Evolutionary conservation across 2,888 invertebrate species (phyloP).

Genomic region (Scaptomyza tumidula): DNA sequence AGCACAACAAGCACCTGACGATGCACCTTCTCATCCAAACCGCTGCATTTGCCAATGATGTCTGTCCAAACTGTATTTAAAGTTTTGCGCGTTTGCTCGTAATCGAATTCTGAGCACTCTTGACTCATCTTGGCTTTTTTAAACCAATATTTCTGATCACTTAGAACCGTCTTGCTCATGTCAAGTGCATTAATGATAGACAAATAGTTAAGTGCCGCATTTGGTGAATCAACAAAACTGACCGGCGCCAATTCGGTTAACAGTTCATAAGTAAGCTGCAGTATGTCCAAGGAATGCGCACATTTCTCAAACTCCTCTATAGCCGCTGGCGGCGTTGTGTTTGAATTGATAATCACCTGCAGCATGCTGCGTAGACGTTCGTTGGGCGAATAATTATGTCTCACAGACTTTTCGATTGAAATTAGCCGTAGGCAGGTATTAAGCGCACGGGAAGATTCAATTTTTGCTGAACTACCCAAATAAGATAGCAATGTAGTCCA

Average conservation of each 20-base stretch:
- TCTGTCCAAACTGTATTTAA: conserved; percentile 91
- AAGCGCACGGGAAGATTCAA: conserved; percentile 87
- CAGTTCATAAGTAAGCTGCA: conserved; percentile 89
- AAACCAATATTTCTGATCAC: conserved; percentile 78
- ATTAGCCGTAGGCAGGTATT: conserved; percentile 90
- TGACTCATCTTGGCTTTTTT: conserved; percentile 41
- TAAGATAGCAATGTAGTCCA: conserved; percentile 86
- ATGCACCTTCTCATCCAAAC: conserved; percentile 88
- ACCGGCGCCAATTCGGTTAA: conserved; percentile 86
- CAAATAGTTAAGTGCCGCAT: conserved; percentile 87
- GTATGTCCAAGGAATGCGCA: conserved; percentile 90
- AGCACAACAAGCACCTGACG: conserved; percentile 92
- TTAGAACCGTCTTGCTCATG: conserved; percentile 82
- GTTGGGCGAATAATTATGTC: conserved; percentile 84
- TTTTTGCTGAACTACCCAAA: conserved; percentile 28
- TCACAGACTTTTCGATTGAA: conserved; percentile 88
- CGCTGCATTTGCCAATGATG: conserved; percentile 85
- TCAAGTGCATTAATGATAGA: conserved; percentile 87
- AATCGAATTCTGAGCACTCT: conserved; percentile 75
- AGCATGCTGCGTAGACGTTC: conserved; percentile 89
- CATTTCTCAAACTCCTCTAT: conserved; percentile 91
- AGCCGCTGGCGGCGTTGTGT: conserved; percentile 87
- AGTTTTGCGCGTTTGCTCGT: conserved; percentile 86
- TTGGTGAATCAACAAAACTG: conserved; percentile 85
- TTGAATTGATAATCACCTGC: conserved; percentile 87